A percentile compares a stretch with the other conserved stretches of the same genome.
phyloP scores from a whole-genome alignment of 2,888 invertebrate genomes.

The Apotomis capreana region DNA sequence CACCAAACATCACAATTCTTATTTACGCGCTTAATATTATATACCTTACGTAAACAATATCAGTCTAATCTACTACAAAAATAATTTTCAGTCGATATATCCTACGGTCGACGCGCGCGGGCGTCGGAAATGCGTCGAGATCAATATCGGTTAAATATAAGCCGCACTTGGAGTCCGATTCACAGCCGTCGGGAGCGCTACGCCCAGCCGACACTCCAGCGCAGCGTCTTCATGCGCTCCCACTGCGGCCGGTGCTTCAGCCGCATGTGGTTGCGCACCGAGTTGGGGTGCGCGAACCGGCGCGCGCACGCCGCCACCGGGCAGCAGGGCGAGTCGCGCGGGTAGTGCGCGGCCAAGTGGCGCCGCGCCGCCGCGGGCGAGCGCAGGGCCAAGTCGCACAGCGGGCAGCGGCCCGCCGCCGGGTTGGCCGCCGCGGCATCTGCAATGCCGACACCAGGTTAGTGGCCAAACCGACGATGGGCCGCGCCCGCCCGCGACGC shows the following conservation, averaged over 20 bases:
- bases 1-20: slow-evolving; percentile 83
- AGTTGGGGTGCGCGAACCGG: slow-evolving; percentile 92
- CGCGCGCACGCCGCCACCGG: slow-evolving; percentile 90
- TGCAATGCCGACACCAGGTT: slow-evolving; percentile 84
- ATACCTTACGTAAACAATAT: slow-evolving; percentile 75
- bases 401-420: slow-evolving; percentile 83
- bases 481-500: slow-evolving; percentile 53
- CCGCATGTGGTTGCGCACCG: slow-evolving; percentile 94
- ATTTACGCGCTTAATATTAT: slow-evolving; percentile 69
- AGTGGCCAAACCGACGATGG: slow-evolving; percentile 63
- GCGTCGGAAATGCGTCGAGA: slow-evolving; percentile 67
- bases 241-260: slow-evolving; percentile 91
- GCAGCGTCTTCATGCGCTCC: slow-evolving; percentile 92
- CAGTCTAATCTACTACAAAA: slow-evolving; percentile 84
- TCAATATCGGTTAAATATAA: slow-evolving; percentile 51
- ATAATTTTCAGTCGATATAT: slow-evolving; percentile 83
- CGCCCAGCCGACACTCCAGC: slow-evolving; percentile 87
- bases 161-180: slow-evolving; percentile 51
- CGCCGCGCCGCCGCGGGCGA: slow-evolving; percentile 87
- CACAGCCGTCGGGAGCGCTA: slow-evolving; percentile 55
- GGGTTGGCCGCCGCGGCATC: slow-evolving; percentile 75
- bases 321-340: slow-evolving; percentile 91
- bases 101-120: slow-evolving; percentile 70
- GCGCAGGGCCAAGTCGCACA: slow-evolving; percentile 87
- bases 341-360: slow-evolving; percentile 92